These are phyloP conservation scores for Petrolisthes cinctipes DNA, from an alignment of 2,888 invertebrate species.

Conservation along the genomic window DNA sequence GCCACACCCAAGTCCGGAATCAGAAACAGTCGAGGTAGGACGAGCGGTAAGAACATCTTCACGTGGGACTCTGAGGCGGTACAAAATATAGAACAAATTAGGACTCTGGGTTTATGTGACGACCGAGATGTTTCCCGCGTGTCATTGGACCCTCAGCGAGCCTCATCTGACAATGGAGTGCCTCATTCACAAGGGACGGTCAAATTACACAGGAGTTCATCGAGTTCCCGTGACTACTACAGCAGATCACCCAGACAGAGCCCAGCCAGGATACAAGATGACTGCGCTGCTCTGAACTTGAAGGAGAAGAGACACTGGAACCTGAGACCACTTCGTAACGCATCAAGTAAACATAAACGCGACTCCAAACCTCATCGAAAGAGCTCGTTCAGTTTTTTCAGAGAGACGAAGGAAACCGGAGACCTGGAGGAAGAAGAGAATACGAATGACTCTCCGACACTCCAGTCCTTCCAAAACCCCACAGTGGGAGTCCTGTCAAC, in stretches of 20 bases:
- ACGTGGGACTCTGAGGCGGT: conserved; percentile 30
- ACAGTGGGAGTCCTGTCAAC: conserved; percentile 39
- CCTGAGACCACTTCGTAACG: conserved; percentile 32
- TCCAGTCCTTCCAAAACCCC: conserved; percentile 7
- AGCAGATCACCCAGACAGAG: conserved; percentile 34
- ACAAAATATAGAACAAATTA: too few species aligned
- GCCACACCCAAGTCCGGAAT: conserved; percentile 28
- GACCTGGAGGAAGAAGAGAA: conserved; percentile 32
- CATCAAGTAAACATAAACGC: conserved; percentile 21
- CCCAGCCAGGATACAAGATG: conserved; percentile 21
- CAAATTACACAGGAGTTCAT: conserved; percentile 29
- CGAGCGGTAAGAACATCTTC: conserved; percentile 17
- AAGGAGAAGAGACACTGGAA: conserved; percentile 34
- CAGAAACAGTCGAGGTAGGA: neutral
- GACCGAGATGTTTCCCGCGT: neutral
- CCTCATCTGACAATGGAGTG: neutral
- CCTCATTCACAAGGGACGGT: conserved; percentile 1
- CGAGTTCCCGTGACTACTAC: conserved; percentile 27
- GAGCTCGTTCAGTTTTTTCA: conserved; percentile 41
- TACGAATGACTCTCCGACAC: conserved; percentile 14
- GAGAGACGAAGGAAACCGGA: conserved; percentile 23
- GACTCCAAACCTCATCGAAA: conserved; percentile 28
- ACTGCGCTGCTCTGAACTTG: neutral
- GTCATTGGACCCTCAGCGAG: neutral
- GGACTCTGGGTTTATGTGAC: neutral